Base-by-base conservation (phyloP, 37 sponge, comb jelly and placozoan species). In the Aplysina aerophoba region DNA sequence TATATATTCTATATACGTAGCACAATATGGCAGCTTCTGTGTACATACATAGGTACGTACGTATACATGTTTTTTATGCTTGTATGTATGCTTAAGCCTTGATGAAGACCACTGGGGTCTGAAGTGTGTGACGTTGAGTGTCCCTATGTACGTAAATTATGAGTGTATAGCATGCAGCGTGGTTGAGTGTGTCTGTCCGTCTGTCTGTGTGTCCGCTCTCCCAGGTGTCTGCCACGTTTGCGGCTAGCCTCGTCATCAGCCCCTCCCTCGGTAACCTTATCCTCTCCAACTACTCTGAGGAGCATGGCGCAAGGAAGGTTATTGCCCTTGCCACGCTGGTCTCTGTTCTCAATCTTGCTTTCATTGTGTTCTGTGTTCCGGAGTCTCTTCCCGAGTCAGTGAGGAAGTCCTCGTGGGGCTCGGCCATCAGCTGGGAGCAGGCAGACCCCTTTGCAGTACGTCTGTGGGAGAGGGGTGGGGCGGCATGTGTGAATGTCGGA, bases 381-480 rank as follows among this genome's bases (percentile, higher is more conserved):
- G 96, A 96, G 89, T 93, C 94, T 8, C 84, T 96, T 33, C 85
- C 84, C 0, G 92, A 89, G 60, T 17, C 55, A 0, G 58, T 81
- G 4, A 77, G 90, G 31, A 92, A 87, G 84, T 58, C 88, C 20
- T 55, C 88, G 35, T 95, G 96, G 96, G 93, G 93, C 4, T 73
- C 86, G 0, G 59, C 87, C 28, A 96, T 96, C 82, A 88, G 69
- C 34, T 96, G 96, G 94, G 92, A 96, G 58, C 91, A 96, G 67
- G 96, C 92, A 3, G 96, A 96, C 77, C 96, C 96, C 20, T 93
- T 96, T 73, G 73, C 91, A 64, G 96, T 96, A 40, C 84, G 91
- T 81, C 21, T 13, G 15, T 63, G 19, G 6, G 20, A 62, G 22
- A 58, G 20, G n/a, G n/a, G n/a, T n/a, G n/a, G n/a, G n/a, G n/a